Evolutionary conservation across 2,888 invertebrate species (phyloP).

Genomic region (Mythimna pallens): DNA sequence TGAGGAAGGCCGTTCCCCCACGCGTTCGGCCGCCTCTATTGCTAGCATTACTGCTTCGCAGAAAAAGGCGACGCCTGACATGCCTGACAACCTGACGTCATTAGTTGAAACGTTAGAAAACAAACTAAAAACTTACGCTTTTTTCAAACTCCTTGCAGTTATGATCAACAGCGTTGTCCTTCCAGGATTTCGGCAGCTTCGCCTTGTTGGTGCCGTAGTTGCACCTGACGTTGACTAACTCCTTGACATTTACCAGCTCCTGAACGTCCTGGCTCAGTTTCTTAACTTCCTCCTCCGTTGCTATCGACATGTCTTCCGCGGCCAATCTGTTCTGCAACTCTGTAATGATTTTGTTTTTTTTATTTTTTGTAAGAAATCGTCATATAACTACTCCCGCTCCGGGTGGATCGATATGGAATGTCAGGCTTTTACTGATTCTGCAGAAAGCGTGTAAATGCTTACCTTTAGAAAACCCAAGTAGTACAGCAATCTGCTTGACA

Average conservation of each 20-base stretch:
- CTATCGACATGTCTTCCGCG: slow-evolving; percentile 27
- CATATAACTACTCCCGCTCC: too few relatives aligned
- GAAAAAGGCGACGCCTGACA: too few relatives aligned
- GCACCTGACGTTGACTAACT: slow-evolving; percentile 61
- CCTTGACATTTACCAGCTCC: slow-evolving; percentile 55
- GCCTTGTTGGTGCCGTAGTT: slow-evolving; percentile 42
- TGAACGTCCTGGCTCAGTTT: slow-evolving; percentile 30
- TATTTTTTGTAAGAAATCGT: background rate
- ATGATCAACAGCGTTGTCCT: slow-evolving; percentile 62
- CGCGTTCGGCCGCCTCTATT: too few relatives aligned
- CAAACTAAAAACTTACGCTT: slow-evolving; percentile 42
- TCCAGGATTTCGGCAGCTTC: slow-evolving; percentile 56
- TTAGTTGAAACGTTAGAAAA: background rate
- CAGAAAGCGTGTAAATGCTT: too few relatives aligned
- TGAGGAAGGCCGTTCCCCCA: too few relatives aligned
- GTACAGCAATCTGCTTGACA: slow-evolving; percentile 69
- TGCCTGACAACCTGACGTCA: too few relatives aligned
- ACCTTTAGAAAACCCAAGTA: slow-evolving; percentile 70
- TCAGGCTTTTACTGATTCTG: too few relatives aligned
- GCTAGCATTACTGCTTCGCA: too few relatives aligned
- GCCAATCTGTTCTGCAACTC: slow-evolving; percentile 50
- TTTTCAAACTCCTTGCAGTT: slow-evolving; percentile 60
- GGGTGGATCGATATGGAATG: too few relatives aligned
- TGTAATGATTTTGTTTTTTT: slow-evolving; percentile 5
- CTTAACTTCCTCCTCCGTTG: slow-evolving; percentile 55